Conservation (phyloP, 2,113 vertebrate species). For the Salminus brasiliensis region DNA sequence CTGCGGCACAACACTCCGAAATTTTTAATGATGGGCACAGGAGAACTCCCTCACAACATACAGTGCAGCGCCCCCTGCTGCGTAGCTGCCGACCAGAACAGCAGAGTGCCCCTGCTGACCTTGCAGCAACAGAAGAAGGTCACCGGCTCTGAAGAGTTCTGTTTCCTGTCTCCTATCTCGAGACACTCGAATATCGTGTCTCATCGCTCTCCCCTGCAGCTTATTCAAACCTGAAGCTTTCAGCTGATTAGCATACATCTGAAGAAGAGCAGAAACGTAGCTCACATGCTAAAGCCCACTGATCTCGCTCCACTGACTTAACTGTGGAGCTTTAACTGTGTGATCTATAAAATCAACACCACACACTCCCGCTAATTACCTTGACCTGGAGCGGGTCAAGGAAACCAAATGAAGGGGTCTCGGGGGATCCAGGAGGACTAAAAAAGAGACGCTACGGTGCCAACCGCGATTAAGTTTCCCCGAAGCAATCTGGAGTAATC, state of each 20-base stretch:
- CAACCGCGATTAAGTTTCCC: background rate
- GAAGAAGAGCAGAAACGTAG: background rate
- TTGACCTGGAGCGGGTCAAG: background rate
- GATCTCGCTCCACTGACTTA: background rate
- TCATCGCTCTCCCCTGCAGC: too few relatives aligned
- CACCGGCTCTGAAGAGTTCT: too few relatives aligned
- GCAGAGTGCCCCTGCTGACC: too few relatives aligned
- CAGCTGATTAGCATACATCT: background rate
- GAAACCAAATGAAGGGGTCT: background rate
- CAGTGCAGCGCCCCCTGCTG: too few relatives aligned
- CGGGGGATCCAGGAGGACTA: background rate
- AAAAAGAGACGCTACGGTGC: background rate
- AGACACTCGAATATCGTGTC: too few relatives aligned
- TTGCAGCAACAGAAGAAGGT: too few relatives aligned
- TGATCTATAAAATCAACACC: background rate
- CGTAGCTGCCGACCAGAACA: too few relatives aligned
- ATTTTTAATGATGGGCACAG: too few relatives aligned
- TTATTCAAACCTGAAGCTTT: too few relatives aligned
- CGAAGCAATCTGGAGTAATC: constrained; percentile 10
- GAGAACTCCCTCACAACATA: too few relatives aligned
- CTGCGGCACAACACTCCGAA: too few relatives aligned
- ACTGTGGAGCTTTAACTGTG: background rate
- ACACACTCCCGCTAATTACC: background rate
- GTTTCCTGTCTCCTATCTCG: too few relatives aligned
- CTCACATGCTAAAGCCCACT: background rate